A percentile compares a stretch with the other conserved stretches of the same genome.
These are phyloP conservation scores for Amphiura filiformis DNA, from an alignment of 35 echinoderm and acorn worm species.

Conservation along the genomic window DNA sequence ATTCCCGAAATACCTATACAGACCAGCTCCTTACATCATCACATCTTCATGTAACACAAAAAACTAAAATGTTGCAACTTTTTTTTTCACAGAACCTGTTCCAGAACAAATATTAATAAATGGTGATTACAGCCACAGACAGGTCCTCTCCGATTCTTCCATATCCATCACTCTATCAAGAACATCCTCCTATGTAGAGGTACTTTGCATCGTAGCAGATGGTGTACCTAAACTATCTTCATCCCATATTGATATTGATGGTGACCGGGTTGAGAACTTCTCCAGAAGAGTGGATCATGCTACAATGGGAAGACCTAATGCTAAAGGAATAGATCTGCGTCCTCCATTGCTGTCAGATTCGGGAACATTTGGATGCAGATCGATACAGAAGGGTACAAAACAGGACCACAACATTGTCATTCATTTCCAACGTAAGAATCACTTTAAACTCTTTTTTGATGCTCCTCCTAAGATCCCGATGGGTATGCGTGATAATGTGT, in stretches of 20 bases:
- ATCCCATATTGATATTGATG: background rate
- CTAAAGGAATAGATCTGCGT: background rate
- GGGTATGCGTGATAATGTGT: too few relatives aligned
- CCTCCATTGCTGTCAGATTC: background rate
- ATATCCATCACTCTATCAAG: background rate
- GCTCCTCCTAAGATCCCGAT: too few relatives aligned
- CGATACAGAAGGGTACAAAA: background rate
- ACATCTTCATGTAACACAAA: too few relatives aligned
- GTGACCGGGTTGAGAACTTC: background rate
- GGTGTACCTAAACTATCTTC: background rate
- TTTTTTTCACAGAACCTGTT: background rate
- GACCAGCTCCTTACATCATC: too few relatives aligned
- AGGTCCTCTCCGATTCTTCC: background rate
- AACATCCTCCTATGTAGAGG: background rate
- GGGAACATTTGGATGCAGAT: background rate
- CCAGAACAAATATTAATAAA: background rate
- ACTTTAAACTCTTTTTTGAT: too few relatives aligned
- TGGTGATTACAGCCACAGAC: background rate
- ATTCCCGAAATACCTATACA: too few relatives aligned
- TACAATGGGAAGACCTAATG: background rate
- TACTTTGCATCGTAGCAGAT: background rate
- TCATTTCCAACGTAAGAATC: background rate
- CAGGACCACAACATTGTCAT: background rate
- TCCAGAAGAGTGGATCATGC: background rate
- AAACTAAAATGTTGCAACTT: too few relatives aligned